Evolutionary conservation across 2,797 vertebrate genomes (phyloP), one percentile per base, ranked within the genome.

Genomic region (Danio jaintianensis): DNA sequence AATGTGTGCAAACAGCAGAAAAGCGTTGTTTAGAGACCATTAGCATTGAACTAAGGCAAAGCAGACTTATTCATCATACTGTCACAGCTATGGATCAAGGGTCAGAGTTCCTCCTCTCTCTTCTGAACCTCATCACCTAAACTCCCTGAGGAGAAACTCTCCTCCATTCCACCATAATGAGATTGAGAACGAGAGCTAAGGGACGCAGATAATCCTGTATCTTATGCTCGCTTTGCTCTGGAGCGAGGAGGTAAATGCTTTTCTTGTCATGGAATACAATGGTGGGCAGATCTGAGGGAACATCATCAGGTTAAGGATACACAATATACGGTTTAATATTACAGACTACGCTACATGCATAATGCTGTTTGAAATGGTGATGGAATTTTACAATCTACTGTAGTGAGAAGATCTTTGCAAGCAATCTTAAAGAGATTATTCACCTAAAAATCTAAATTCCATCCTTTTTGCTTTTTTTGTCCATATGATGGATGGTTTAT

Each of bases 21-120:
- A 53, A 45, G 45, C 22, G 47, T 63, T 75, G 58, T 69, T 73
- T 75, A 58, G 70, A 80, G 87, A 89, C 79, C 74, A 84, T 83
- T 79, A 82, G 69, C 40, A 69, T 6, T 2, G 80, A 86, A 82
- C 83, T 45, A 66, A 86, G 87, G 74, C 50, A 79, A 59, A 43
- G 56, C 42, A 75, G 81, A 69, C 83, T 89, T 87, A 78, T 82
- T 84, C 63, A 86, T 86, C 80, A 87, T 84, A 84, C 80, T 88
- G 85, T 87, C 86, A 86, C 77, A 83, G 84, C 79, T 80, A 88
- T 81, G 70, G 82, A 90, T 90, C 86, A 85, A 7, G 61, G 85
- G 89, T 90, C 85, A 89, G 72, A 85, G 78, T 84, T 85, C 83
- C 45, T 43, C 29, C 10, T 87, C 80, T 82, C 72, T 77, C 68